Conservation (phyloP, 2,113 vertebrate genomes). For the Saguinus midas region DNA sequence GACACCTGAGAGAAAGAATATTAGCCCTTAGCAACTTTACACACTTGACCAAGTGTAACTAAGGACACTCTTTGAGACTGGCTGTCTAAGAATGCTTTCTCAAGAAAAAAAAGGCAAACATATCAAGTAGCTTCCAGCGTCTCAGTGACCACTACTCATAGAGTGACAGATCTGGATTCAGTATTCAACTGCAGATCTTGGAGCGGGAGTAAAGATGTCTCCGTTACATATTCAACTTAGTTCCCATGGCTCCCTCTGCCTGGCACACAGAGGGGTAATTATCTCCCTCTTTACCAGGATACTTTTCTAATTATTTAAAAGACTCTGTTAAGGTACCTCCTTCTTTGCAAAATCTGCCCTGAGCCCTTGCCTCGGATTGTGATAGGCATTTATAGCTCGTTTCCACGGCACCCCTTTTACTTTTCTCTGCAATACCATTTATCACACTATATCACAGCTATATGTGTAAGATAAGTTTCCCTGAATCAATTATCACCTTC, state of each 20-base stretch:
- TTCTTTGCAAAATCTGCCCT: neutral
- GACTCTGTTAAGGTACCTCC: neutral
- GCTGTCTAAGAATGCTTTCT: neutral
- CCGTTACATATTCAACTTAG: neutral
- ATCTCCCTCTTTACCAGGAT: neutral
- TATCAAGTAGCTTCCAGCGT: neutral
- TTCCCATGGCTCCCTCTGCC: neutral
- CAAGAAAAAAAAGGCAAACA: neutral
- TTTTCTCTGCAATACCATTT: neutral
- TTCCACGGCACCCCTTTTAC: neutral
- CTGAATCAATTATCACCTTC: neutral
- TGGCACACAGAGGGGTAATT: neutral
- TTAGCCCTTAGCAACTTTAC: neutral
- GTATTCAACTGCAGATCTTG: neutral
- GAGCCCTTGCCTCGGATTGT: neutral
- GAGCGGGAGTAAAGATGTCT: neutral
- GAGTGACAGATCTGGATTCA: neutral
- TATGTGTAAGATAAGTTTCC: neutral
- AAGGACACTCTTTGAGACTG: neutral
- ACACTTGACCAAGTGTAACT: neutral
- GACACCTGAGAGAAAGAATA: neutral
- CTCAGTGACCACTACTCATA: neutral
- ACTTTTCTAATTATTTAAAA: neutral
- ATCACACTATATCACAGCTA: neutral
- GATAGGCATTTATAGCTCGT: neutral